Evolutionary conservation across 2,797 vertebrate species (phyloP).

Genomic region (Alca torda): DNA sequence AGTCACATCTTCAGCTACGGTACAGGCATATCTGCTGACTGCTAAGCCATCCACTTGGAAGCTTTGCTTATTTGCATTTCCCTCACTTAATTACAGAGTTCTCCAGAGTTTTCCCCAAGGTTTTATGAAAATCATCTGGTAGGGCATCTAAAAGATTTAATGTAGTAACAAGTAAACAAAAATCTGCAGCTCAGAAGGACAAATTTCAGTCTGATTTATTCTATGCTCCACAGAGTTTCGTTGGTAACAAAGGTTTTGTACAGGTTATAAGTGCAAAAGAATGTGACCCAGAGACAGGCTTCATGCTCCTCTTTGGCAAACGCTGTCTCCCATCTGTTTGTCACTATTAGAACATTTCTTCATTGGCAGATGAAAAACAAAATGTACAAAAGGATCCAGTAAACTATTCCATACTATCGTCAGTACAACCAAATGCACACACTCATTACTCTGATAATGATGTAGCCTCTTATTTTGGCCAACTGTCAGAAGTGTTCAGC

Average conservation of each 20-base stretch:
- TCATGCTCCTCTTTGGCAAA: slow-evolving; percentile 43
- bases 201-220: slow-evolving; percentile 15
- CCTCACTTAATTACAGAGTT: background rate
- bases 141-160: background rate
- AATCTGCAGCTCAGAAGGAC: background rate
- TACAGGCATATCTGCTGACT: background rate
- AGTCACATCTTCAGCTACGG: background rate
- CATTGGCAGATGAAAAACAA: slow-evolving; percentile 45
- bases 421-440: background rate
- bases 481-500: background rate
- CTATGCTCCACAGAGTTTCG: background rate
- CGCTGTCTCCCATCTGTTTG: slow-evolving; percentile 52
- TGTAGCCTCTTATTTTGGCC: slow-evolving; percentile 4
- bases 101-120: background rate
- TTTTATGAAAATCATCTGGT: slow-evolving; percentile 36
- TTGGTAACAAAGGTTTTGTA: slow-evolving; percentile 3
- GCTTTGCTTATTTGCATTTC: slow-evolving; percentile 3
- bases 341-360: slow-evolving; percentile 40
- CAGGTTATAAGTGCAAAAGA: slow-evolving; percentile 55
- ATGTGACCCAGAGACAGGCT: slow-evolving; percentile 24
- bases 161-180: slow-evolving; percentile 2
- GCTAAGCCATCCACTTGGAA: background rate
- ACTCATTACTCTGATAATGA: slow-evolving; percentile 2
- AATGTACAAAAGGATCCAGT: slow-evolving; percentile 19
- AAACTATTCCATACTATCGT: slow-evolving; percentile 35